Evolutionary conservation across 2,797 vertebrate species (phyloP), one percentile per base, ranked within the genome.

Genomic region (Sebastes steindachneri): DNA sequence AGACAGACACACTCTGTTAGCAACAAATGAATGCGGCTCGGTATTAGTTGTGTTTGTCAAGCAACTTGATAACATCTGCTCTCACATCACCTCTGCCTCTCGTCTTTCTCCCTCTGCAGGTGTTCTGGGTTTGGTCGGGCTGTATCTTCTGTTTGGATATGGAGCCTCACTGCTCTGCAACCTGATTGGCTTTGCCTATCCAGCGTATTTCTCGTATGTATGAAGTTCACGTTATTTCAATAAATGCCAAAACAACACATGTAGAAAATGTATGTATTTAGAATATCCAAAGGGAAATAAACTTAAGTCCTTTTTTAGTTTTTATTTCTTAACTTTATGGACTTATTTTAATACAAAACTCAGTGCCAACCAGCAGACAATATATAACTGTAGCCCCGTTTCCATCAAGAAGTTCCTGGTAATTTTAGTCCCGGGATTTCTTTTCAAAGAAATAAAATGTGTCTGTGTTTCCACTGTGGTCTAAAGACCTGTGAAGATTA

Each of bases 101-200:
- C 4, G 0, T 70, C 17, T 84, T 31, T 81, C 68, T 75, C 63
- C 37, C 65, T 41, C 53, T 91, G 73, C 89, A 98, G 97, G 97
- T 68, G 82, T 89, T 0, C 48, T 94, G 29, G 35, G 83, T 17
- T 68, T 97, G 8, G 51, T 97, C 54, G 94, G 91, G 3, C 79
- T 99, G 1, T 99, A 98, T 92, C 96, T 99, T 25, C 83, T 97
- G 19, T 99, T 99, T 19, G 98, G 98, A 81, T 96, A 97, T 0
- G 98, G 97, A 4, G 98, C 98, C 1, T 97, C 98, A 0, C 95
- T 99, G 19, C 94, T 99, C 80, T 99, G 98, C 94, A 99, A 98
- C 90, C 86, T 98, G 86, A 98, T 99, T 51, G 98, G 98, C 80
- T 99, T 99, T 69, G 64, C 68, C 28, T 99, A 99, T 86, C 98